Evolutionary conservation across 2,113 vertebrate species (phyloP).

Genomic region (Galeopterus variegatus): DNA sequence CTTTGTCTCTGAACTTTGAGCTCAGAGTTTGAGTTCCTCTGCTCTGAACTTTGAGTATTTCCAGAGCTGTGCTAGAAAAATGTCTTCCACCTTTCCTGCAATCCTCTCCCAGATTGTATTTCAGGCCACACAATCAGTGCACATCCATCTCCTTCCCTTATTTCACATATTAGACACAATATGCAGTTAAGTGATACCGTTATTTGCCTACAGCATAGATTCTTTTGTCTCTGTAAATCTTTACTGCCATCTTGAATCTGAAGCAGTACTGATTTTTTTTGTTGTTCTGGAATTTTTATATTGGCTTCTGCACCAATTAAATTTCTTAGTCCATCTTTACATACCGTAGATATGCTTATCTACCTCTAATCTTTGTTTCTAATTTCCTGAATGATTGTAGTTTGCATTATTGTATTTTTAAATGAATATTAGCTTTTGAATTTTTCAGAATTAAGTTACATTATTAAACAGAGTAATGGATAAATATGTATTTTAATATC

Average conservation of each 20-base stretch:
- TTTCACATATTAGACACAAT: background rate
- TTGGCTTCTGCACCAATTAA: background rate
- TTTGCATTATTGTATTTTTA: background rate
- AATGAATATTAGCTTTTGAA: background rate
- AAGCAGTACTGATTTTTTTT: background rate
- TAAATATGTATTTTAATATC: background rate
- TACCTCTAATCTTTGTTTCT: background rate
- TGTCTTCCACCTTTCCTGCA: background rate
- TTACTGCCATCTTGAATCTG: background rate
- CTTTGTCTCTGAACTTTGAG: background rate
- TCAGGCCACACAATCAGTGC: background rate
- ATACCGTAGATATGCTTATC: background rate
- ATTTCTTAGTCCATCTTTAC: background rate
- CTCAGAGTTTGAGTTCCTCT: background rate
- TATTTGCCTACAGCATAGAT: background rate
- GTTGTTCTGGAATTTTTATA: background rate
- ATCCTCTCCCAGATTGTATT: background rate
- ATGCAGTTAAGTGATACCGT: background rate
- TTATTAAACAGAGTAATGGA: slow-evolving; percentile 19
- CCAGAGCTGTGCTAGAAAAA: background rate
- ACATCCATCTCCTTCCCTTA: background rate
- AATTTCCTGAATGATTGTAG: background rate
- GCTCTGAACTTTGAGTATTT: background rate
- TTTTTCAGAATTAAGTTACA: slow-evolving; percentile 67
- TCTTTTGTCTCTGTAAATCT: background rate